A percentile compares a stretch with the other conserved stretches of the same genome.
Conservation (phyloP, 2,888 invertebrate species). For the Buathra laborator region DNA sequence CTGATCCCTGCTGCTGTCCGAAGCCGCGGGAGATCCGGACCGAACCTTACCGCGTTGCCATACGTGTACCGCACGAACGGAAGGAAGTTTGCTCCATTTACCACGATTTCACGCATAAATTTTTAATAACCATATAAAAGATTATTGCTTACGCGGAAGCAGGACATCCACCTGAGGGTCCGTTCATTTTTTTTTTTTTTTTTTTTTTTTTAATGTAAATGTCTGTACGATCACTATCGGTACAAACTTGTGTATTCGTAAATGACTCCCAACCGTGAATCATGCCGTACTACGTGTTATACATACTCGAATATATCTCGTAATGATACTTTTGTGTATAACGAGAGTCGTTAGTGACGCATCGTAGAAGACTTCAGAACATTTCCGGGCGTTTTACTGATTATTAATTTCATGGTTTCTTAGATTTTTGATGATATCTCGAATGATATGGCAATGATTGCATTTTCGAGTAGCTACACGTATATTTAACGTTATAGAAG, state of each 20-base stretch:
- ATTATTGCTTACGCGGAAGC: constrained; percentile 17
- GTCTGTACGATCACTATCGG: background rate
- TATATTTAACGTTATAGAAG: too few relatives aligned
- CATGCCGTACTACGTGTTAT: background rate
- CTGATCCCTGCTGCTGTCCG: constrained; percentile 41
- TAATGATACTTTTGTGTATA: constrained; percentile 19
- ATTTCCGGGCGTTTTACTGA: constrained; percentile 16
- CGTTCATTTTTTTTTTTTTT: constrained; percentile 32
- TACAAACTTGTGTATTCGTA: constrained; percentile 1
- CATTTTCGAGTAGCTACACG: too few relatives aligned
- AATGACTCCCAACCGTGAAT: constrained; percentile 8
- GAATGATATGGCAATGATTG: background rate
- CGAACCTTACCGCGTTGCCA: constrained; percentile 48
- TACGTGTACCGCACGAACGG: constrained; percentile 66
- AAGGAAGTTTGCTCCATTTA: constrained; percentile 76
- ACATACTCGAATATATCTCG: background rate
- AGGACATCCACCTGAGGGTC: constrained; percentile 31
- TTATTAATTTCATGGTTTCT: background rate
- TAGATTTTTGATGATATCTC: background rate
- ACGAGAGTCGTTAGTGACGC: constrained; percentile 53
- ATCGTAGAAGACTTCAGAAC: constrained; percentile 43
- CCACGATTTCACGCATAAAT: constrained; percentile 48
- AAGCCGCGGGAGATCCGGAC: constrained; percentile 53
- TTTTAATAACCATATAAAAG: constrained; percentile 40
- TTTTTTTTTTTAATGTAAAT: background rate